Percentiles rank a stretch among this genome's conserved stretches.
These are phyloP conservation scores for Centroberyx gerrardi DNA, from an alignment of 2,797 vertebrate species.

Conservation along the genomic window DNA sequence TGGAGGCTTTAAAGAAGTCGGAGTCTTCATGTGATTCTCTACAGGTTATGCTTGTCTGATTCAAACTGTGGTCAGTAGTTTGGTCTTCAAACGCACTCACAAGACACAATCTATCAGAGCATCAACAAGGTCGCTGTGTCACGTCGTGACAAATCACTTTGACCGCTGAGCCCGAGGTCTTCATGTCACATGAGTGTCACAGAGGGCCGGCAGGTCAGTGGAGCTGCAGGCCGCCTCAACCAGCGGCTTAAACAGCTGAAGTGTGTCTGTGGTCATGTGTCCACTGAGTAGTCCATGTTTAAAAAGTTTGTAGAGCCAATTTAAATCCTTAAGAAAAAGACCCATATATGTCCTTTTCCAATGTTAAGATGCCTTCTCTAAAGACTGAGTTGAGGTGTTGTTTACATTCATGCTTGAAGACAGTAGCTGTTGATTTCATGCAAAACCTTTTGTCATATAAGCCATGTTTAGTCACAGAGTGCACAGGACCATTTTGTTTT, in stretches of 20 bases:
- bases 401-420: too few species aligned
- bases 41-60: background rate
- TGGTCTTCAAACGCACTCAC: background rate
- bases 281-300: too few species aligned
- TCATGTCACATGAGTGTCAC: constrained; percentile 44
- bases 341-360: too few species aligned
- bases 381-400: too few species aligned
- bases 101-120: constrained; percentile 5
- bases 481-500: too few species aligned
- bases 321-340: too few species aligned
- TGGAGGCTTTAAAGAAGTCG: background rate
- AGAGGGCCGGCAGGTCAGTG: constrained; percentile 11
- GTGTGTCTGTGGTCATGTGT: background rate
- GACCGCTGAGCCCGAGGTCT: background rate
- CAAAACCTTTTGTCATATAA: too few species aligned
- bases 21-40: background rate
- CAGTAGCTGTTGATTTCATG: too few species aligned
- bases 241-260: background rate
- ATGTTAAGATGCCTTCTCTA: too few species aligned
- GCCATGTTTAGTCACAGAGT: too few species aligned
- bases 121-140: constrained; percentile 17
- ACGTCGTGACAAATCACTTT: constrained; percentile 26
- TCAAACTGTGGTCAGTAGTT: background rate
- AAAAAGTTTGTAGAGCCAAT: too few species aligned
- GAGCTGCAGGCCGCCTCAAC: background rate